Percentiles rank a stretch among this genome's conserved stretches.
Conservation (phyloP, 2,797 vertebrate genomes). For the Mionectes olivaceus region DNA sequence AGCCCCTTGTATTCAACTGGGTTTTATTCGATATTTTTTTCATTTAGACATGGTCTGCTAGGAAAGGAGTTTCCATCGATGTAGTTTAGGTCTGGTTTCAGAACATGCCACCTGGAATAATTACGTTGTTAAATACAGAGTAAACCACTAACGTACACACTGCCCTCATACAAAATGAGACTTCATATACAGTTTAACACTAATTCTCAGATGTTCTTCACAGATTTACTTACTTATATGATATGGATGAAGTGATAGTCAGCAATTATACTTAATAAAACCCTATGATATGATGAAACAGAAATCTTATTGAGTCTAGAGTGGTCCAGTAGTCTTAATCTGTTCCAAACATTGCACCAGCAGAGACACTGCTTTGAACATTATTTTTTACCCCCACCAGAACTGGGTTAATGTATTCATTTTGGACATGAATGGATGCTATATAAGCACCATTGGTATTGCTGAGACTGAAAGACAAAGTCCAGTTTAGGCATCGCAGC, state of each 20-base stretch:
- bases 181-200: neutral
- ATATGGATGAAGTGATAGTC: neutral
- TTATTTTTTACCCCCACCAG: neutral
- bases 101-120: neutral
- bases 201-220: neutral
- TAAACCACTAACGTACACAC: neutral
- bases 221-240: neutral
- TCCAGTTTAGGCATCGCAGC: neutral
- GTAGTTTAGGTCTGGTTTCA: neutral
- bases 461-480: neutral
- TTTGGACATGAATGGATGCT: neutral
- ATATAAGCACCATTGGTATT: neutral
- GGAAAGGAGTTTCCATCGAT: neutral
- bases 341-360: neutral
- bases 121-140: neutral
- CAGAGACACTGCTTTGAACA: neutral
- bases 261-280: neutral
- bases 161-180: neutral
- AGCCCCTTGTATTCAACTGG: neutral
- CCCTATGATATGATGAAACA: neutral
- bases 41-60: neutral
- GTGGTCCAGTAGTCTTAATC: neutral
- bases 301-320: neutral
- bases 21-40: neutral
- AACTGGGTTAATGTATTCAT: neutral